Evolutionary conservation across 2,113 vertebrate genomes (phyloP), one percentile per base, ranked within the genome.

Genomic region (Neodontobutis hainanensis): DNA sequence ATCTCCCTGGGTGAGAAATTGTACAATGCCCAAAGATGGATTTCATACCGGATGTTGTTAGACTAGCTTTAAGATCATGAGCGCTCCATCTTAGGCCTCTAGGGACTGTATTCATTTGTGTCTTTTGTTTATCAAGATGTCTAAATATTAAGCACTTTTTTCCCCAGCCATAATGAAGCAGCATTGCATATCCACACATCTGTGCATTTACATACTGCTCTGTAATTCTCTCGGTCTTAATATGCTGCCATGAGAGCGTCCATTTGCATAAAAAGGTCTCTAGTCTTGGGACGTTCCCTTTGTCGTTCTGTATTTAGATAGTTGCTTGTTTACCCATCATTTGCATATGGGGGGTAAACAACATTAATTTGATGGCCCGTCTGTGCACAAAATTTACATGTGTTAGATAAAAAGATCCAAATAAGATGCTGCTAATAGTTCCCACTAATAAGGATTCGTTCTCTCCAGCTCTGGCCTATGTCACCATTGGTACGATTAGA

Each of bases 41-140:
- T 81, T 70, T 46, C 49, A 44, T 75, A 67, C 65, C 14, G 50
- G 68, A 70, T 75, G 72, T 66, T 75, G 73, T 81, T 79, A 77
- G 76, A 70, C 36, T 32, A 77, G 68, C 65, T 53, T 77, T 75
- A 59, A 56, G 77, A 82, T 84, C 82, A 80, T 86, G 81, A 84
- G 75, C 78, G 77, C 64, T 85, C 62, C 75, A 75, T 73, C 61
- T 61, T 7, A 12, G 35, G 71, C 80, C 78, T 82, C 71, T 2
- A 68, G 66, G 81, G 66, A 73, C 53, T 4, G 27, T 51, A 78
- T 79, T 83, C 67, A 58, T 72, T 82, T 88, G 76, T 68, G 77
- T 82, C 76, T 66, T 89, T 88, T 90, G 85, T 89, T 85, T 86
- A 88, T 90, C 81, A 87, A 90, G 70, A 89, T 86, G 78, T 85